Conservation (phyloP, 2,797 vertebrate species). For the Petrocephalus schoutedeni region DNA sequence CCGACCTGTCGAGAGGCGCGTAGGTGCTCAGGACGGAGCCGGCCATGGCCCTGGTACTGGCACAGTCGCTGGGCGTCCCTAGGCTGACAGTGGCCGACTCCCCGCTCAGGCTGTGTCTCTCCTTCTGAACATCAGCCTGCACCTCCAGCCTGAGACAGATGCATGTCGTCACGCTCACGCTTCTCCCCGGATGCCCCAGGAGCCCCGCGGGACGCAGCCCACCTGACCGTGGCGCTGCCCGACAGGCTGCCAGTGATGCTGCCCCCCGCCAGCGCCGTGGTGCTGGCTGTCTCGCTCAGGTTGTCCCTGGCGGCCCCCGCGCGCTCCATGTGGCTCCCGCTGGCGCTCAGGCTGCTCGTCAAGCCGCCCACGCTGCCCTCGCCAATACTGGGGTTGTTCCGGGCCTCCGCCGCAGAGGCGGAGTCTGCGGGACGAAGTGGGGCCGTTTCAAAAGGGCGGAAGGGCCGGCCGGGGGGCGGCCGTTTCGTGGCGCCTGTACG, state of each 20-base stretch:
- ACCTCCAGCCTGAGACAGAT: constrained; percentile 79
- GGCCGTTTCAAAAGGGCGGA: background rate
- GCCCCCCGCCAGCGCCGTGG: constrained; percentile 89
- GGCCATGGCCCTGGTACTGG: constrained; percentile 98
- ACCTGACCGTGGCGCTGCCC: constrained; percentile 90
- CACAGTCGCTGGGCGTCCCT: constrained; percentile 90
- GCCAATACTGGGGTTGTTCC: constrained; percentile 91
- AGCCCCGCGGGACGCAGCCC: background rate
- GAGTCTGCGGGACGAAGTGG: constrained; percentile 58
- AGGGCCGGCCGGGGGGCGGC: background rate
- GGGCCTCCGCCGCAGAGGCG: constrained; percentile 87
- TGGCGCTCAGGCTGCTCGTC: constrained; percentile 89
- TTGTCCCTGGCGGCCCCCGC: constrained; percentile 90
- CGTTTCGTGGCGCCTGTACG: background rate
- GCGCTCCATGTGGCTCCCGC: constrained; percentile 94
- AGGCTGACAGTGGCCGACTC: constrained; percentile 93
- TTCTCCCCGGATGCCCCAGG: background rate
- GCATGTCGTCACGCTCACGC: background rate
- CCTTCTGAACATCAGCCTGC: constrained; percentile 96
- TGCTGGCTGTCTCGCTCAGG: constrained; percentile 92
- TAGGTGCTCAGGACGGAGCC: constrained; percentile 93
- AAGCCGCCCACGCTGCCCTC: constrained; percentile 91
- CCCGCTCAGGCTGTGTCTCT: constrained; percentile 90
- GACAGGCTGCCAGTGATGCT: constrained; percentile 94
- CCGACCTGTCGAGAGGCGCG: constrained; percentile 85